Conservation (phyloP, 1,140 invertebrate genomes). For the Meloidogyne hapla region DNA sequence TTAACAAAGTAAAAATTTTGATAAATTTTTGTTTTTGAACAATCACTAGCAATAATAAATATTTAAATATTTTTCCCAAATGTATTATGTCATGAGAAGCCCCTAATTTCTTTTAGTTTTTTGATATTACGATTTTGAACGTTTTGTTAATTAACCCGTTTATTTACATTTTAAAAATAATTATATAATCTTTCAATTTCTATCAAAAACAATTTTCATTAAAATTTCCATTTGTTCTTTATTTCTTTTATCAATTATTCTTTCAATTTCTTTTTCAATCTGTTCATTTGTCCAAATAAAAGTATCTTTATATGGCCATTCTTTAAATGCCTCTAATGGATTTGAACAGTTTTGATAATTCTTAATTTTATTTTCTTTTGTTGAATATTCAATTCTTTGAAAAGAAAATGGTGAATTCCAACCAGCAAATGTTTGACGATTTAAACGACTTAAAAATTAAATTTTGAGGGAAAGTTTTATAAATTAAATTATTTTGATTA, state of each 20-base stretch:
- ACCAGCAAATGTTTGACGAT: constrained; percentile 8
- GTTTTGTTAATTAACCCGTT: neutral
- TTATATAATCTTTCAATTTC: neutral
- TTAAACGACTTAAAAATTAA: neutral
- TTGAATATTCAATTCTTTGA: neutral
- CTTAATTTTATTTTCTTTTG: neutral
- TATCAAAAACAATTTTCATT: neutral
- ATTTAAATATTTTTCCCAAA: too few relatives aligned
- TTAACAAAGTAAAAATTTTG: too few relatives aligned
- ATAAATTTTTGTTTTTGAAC: too few relatives aligned
- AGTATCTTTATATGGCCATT: neutral
- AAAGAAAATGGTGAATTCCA: constrained; percentile 16
- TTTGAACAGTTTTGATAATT: too few relatives aligned
- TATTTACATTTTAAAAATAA: too few relatives aligned
- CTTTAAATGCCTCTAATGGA: neutral
- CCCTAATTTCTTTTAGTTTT: too few relatives aligned
- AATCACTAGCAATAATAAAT: too few relatives aligned
- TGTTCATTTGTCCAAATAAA: neutral
- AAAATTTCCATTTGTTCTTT: neutral
- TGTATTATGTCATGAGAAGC: too few relatives aligned
- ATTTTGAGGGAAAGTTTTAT: neutral
- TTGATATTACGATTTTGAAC: too few relatives aligned
- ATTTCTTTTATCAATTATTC: constrained; percentile 1
- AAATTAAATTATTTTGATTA: too few relatives aligned
- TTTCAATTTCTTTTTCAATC: neutral